Evolutionary conservation across 2,888 invertebrate genomes (phyloP).

Genomic region (Idaea dimidiata): DNA sequence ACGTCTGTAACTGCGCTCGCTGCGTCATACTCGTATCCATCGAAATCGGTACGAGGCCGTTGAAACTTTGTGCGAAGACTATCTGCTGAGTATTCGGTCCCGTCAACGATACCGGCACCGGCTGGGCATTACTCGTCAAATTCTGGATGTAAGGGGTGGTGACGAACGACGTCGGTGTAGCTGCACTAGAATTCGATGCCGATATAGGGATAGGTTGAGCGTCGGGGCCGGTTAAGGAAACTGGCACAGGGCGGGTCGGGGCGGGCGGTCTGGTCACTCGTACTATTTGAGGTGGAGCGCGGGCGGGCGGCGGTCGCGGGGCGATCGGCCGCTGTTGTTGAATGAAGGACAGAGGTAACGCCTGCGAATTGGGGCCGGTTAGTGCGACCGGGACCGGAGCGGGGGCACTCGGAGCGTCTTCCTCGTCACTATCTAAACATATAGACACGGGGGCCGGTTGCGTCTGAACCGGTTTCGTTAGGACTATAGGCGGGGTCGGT

Average conservation of each 20-base stretch:
- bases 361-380: conserved; percentile 5
- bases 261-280: no score
- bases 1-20: no score
- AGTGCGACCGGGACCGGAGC: conserved; percentile 6
- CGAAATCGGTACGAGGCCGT: no score
- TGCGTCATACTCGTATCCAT: no score
- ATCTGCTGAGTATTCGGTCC: no score
- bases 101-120: no score
- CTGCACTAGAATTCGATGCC: not conserved
- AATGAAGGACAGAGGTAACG: not conserved
- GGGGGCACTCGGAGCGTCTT: conserved; percentile 34
- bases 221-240: not conserved
- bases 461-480: not conserved
- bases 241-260: not conserved
- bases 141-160: no score
- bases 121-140: no score
- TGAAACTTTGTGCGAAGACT: no score
- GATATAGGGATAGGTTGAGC: no score
- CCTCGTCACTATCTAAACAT: conserved; percentile 67
- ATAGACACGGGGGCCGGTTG: conserved; percentile 38
- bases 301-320: conserved; percentile 10
- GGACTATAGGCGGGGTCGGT: not conserved
- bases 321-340: not conserved
- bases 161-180: not conserved
- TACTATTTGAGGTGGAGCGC: not conserved